Evolutionary conservation across 1,140 invertebrate species (phyloP).

Genomic region (Cherax destructor): DNA sequence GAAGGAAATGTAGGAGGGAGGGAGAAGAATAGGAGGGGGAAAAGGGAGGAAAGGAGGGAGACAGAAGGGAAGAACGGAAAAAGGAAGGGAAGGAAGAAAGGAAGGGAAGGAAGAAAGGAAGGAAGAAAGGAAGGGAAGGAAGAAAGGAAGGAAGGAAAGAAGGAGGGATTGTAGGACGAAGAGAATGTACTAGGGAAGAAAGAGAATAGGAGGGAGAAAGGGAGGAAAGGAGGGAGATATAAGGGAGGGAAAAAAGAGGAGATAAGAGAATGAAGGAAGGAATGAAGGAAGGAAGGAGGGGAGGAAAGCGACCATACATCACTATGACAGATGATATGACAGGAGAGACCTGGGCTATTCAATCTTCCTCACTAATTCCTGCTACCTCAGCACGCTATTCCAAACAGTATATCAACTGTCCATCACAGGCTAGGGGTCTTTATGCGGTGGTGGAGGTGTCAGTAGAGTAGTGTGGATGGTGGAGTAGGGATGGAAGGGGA

Average conservation of each 20-base stretch:
- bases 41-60: neutral
- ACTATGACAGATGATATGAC: neutral
- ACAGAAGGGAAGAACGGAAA: neutral
- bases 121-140: neutral
- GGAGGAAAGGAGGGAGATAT: neutral
- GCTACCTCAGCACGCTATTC: neutral
- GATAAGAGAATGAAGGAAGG: neutral
- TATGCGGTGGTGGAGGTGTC: too few relatives aligned
- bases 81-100: neutral
- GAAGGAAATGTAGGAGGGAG: neutral
- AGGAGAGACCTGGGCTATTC: neutral
- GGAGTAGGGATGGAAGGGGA: neutral
- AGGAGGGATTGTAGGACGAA: neutral
- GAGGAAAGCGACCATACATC: neutral
- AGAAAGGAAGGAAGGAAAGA: neutral
- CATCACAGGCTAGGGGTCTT: too few relatives aligned
- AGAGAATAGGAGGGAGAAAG: neutral
- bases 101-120: too few relatives aligned
- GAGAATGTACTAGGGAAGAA: neutral
- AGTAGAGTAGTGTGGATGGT: too few relatives aligned
- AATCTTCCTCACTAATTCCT: neutral
- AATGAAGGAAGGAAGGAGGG: neutral
- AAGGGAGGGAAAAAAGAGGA: too few relatives aligned
- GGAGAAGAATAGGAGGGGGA: neutral
- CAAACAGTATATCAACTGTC: too few relatives aligned